phyloP scores from a whole-genome alignment of 2,888 invertebrate genomes.

The Dryomyza anilis region DNA sequence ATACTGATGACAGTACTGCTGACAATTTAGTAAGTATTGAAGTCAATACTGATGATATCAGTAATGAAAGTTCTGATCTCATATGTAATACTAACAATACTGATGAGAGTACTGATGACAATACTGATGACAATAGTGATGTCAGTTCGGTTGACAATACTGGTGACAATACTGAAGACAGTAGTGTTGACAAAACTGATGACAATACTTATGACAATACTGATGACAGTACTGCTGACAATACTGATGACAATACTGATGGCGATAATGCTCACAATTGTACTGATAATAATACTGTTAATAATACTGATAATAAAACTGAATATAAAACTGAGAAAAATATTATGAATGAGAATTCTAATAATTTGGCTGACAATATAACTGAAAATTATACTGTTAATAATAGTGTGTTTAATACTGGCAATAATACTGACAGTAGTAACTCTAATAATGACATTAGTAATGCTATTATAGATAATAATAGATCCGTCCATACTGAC shows the following conservation, averaged over 20 bases:
- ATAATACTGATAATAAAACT: not conserved
- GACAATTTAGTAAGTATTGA: not conserved
- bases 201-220: not conserved
- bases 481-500: not conserved
- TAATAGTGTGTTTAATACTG: not conserved
- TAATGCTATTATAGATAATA: not conserved
- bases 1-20: not conserved
- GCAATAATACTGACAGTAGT: not conserved
- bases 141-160: not conserved
- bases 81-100: not conserved
- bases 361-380: not conserved
- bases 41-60: too few relatives aligned
- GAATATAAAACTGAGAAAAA: not conserved
- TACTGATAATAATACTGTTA: not conserved
- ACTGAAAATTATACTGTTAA: not conserved
- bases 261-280: not conserved
- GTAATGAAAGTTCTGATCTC: too few relatives aligned
- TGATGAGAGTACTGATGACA: not conserved
- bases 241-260: not conserved
- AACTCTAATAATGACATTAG: not conserved
- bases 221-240: not conserved
- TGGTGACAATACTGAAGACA: not conserved
- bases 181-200: not conserved
- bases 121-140: not conserved
- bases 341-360: not conserved